Evolutionary conservation across 2,888 invertebrate genomes (phyloP).

Genomic region (Zygothrica quintamaculata): DNA sequence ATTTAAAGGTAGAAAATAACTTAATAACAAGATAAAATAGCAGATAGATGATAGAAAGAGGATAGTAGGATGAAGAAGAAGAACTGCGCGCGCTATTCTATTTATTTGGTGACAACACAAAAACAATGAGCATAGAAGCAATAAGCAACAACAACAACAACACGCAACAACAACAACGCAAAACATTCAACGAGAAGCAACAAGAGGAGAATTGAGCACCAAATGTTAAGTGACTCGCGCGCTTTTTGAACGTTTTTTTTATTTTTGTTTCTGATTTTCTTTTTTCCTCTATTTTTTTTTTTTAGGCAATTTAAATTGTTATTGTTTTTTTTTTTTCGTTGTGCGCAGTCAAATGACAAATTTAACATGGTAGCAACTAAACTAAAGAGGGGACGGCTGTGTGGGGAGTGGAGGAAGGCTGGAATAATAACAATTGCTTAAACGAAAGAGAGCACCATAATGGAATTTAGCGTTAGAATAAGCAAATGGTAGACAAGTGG

Average conservation of each 20-base stretch:
- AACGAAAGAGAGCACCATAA: not conserved
- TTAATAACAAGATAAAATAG: constrained; percentile 32
- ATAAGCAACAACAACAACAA: constrained; percentile 4
- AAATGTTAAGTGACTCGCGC: constrained; percentile 53
- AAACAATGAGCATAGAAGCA: constrained; percentile 7
- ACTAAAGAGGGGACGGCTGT: not conserved
- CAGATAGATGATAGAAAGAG: too few species aligned
- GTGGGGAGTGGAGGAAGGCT: constrained; percentile 3
- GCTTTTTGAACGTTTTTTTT: constrained; percentile 26
- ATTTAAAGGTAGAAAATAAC: constrained; percentile 50
- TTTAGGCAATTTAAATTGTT: constrained; percentile 55
- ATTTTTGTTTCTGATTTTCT: constrained; percentile 12
- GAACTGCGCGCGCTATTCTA: constrained; percentile 25
- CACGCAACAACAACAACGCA: constrained; percentile 25
- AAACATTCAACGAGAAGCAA: constrained; percentile 26
- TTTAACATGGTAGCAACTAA: constrained; percentile 8
- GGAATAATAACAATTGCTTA: constrained; percentile 21
- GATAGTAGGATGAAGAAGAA: not conserved
- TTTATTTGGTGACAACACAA: constrained; percentile 31
- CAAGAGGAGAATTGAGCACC: constrained; percentile 21
- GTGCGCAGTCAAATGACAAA: constrained; percentile 63
- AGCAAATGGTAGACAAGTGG: not conserved
- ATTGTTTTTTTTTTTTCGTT: constrained; percentile 75
- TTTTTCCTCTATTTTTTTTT: too few species aligned
- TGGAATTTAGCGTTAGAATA: constrained; percentile 9